These are phyloP conservation scores for Sebastes hubbsi DNA, from an alignment of 2,797 vertebrate species.

Conservation along the genomic window DNA sequence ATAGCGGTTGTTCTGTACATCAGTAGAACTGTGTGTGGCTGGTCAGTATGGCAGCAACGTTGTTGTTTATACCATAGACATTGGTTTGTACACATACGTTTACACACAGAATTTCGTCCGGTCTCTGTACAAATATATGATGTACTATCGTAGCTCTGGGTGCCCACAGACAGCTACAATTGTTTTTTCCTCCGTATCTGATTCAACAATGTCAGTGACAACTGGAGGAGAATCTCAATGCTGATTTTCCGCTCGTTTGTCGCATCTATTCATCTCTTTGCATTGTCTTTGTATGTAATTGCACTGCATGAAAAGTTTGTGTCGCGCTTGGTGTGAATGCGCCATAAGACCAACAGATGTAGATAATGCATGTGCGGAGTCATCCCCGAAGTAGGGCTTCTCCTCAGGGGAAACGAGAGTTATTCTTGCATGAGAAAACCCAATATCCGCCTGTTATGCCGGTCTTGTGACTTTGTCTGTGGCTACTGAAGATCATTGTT, in stretches of 20 bases:
- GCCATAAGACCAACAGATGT: background rate
- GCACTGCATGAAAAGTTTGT: background rate
- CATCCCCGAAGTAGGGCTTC: background rate
- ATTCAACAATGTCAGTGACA: no score
- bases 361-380: background rate
- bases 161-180: no score
- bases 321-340: background rate
- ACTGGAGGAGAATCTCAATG: no score
- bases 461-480: conserved; percentile 9
- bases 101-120: no score
- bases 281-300: no score
- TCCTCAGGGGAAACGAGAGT: background rate
- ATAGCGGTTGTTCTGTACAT: background rate
- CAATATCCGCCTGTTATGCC: conserved; percentile 1
- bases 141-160: no score
- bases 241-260: no score
- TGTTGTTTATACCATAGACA: background rate
- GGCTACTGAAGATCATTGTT: conserved; percentile 11
- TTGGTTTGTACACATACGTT: background rate
- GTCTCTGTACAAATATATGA: no score
- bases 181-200: no score
- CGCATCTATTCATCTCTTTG: no score
- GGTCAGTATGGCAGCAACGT: background rate
- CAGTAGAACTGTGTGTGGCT: background rate
- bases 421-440: background rate